phyloP scores from a whole-genome alignment of 2,113 vertebrate species.

The Gambusia affinis region DNA sequence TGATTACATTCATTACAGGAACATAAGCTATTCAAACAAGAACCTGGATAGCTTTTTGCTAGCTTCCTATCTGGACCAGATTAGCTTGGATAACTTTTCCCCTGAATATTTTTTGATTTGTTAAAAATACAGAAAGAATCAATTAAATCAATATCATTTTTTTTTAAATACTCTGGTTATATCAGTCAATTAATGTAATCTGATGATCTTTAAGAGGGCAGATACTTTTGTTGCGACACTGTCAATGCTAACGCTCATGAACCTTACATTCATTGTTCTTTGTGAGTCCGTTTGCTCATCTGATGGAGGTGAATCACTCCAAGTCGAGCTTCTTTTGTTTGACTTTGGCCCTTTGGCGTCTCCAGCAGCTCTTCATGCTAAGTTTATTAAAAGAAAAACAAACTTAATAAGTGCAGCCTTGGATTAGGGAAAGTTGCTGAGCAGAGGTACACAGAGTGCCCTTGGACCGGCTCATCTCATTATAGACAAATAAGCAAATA shows the following conservation, averaged over 20 bases:
- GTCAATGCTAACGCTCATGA: not conserved
- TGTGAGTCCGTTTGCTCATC: not conserved
- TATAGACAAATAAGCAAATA: not conserved
- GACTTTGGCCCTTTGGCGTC: not conserved
- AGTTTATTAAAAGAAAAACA: conserved; percentile 4
- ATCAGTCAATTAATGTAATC: too few species aligned
- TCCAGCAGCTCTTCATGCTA: not conserved
- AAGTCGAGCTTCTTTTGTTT: not conserved
- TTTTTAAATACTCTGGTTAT: too few species aligned
- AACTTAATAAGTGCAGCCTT: conserved; percentile 11
- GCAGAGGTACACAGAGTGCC: not conserved
- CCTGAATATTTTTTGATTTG: too few species aligned
- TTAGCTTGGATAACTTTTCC: too few species aligned
- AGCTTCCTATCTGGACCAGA: too few species aligned
- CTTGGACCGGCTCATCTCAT: not conserved
- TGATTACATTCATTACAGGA: too few species aligned
- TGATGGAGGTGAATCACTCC: not conserved
- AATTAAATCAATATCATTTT: too few species aligned
- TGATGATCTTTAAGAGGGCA: too few species aligned
- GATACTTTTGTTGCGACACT: not conserved
- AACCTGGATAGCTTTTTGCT: too few species aligned
- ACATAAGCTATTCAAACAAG: too few species aligned
- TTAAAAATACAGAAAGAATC: too few species aligned
- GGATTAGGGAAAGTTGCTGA: not conserved
- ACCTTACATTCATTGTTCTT: conserved; percentile 2